Evolutionary conservation across 1,140 invertebrate genomes (phyloP).

Genomic region (Macrocentrus cingulum): DNA sequence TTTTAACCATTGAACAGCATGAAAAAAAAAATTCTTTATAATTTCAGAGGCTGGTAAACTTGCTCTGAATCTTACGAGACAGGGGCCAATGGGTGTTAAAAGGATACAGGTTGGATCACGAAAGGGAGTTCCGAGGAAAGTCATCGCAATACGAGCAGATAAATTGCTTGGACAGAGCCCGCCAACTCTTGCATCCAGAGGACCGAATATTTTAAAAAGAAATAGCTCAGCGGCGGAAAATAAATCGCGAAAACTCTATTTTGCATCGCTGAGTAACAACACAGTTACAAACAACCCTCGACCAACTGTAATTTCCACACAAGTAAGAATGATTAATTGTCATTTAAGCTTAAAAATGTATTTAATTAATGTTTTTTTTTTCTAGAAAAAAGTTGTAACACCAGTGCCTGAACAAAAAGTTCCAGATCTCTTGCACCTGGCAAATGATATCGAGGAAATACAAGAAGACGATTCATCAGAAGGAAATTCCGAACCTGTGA

Average conservation of each 20-base stretch:
- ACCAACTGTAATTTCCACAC: constrained; percentile 19
- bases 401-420: constrained; percentile 38
- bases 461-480: constrained; percentile 41
- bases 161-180: constrained; percentile 48
- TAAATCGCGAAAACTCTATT: constrained; percentile 49
- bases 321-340: constrained; percentile 20
- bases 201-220: constrained; percentile 54
- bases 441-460: constrained; percentile 53
- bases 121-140: constrained; percentile 44
- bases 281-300: constrained; percentile 34
- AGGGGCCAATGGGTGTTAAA: constrained; percentile 43
- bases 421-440: constrained; percentile 46
- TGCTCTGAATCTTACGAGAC: constrained; percentile 66
- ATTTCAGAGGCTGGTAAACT: constrained; percentile 72
- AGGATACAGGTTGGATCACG: constrained; percentile 43
- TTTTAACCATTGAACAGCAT: too few relatives aligned
- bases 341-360: constrained; percentile 8
- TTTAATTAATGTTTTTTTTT: constrained; percentile 24
- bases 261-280: constrained; percentile 37
- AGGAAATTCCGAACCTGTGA: constrained; percentile 40
- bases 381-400: constrained; percentile 33
- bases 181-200: constrained; percentile 36
- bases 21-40: too few relatives aligned
- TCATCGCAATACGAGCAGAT: constrained; percentile 53
- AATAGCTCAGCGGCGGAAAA: constrained; percentile 48